Conservation (phyloP, 2,888 invertebrate species). For the Aproaerema taeniolella region DNA sequence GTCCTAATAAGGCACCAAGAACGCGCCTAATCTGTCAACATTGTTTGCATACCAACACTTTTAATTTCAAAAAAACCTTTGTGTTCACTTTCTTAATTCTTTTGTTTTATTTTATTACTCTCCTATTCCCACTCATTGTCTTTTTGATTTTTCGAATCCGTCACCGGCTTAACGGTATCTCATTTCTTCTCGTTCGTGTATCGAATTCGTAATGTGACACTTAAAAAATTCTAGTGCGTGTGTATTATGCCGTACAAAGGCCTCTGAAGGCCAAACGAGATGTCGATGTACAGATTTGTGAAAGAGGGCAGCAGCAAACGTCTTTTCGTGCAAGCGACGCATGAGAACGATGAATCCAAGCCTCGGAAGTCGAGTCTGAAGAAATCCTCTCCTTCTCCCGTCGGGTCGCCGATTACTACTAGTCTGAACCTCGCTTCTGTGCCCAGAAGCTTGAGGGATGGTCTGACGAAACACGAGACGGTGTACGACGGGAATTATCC, state of each 20-base stretch:
- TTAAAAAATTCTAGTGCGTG: slow-evolving; percentile 39
- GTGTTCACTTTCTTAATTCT: slow-evolving; percentile 36
- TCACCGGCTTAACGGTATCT: too few relatives aligned
- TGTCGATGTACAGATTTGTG: slow-evolving; percentile 89
- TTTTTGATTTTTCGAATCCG: slow-evolving; percentile 2
- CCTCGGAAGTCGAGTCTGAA: slow-evolving; percentile 73
- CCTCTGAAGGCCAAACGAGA: slow-evolving; percentile 52
- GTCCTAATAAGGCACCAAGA: slow-evolving; percentile 35
- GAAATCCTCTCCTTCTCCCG: slow-evolving; percentile 59
- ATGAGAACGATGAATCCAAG: slow-evolving; percentile 79
- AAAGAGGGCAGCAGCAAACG: slow-evolving; percentile 81
- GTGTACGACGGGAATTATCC: slow-evolving; percentile 71
- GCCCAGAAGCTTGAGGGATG: slow-evolving; percentile 73
- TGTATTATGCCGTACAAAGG: slow-evolving; percentile 53
- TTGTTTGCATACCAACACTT: slow-evolving; percentile 32
- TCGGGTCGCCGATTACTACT: slow-evolving; percentile 80
- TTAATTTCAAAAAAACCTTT: slow-evolving; percentile 33
- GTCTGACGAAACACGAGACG: slow-evolving; percentile 67
- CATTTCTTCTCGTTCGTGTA: slow-evolving; percentile 13
- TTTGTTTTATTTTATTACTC: slow-evolving; percentile 24
- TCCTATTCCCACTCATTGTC: slow-evolving; percentile 6
- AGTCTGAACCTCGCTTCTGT: slow-evolving; percentile 77
- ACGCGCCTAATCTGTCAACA: slow-evolving; percentile 43
- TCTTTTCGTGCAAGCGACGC: slow-evolving; percentile 86
- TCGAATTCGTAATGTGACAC: slow-evolving; percentile 54